Percentiles rank a stretch among this genome's conserved stretches.
phyloP scores from a whole-genome alignment of 2,797 vertebrate genomes.

The Hydrocynus forskahlii region DNA sequence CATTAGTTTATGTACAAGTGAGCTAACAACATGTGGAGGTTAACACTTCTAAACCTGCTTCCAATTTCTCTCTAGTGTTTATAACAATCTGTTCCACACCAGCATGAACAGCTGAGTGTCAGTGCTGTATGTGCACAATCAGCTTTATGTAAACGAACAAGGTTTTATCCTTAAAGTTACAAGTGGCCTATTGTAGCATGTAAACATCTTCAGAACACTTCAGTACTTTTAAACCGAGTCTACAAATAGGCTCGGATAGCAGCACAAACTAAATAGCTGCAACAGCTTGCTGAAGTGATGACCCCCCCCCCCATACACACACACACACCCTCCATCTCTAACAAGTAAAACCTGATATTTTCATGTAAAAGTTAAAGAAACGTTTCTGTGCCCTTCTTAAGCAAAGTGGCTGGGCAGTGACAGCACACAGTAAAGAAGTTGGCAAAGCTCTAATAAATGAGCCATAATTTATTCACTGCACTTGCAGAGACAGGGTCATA shows the following conservation, averaged over 20 bases:
- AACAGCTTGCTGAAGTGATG: slow-evolving; percentile 32
- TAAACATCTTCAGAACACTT: not conserved
- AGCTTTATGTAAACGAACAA: no score
- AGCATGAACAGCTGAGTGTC: no score
- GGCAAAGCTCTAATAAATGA: slow-evolving; percentile 43
- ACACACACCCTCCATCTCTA: not conserved
- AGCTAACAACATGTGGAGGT: no score
- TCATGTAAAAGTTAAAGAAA: slow-evolving; percentile 30
- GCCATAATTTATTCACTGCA: slow-evolving; percentile 56
- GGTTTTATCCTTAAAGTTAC: not conserved
- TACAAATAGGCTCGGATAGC: slow-evolving; percentile 2
- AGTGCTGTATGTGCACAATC: no score
- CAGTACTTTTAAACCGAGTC: not conserved
- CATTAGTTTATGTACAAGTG: no score
- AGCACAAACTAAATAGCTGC: not conserved
- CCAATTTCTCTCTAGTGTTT: no score
- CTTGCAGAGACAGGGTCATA: slow-evolving; percentile 50
- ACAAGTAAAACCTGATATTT: slow-evolving; percentile 15
- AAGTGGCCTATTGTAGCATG: not conserved
- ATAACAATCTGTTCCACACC: no score
- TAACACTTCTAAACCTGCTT: no score
- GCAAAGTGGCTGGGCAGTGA: slow-evolving; percentile 32
- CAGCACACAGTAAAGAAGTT: slow-evolving; percentile 35
- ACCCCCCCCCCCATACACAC: not conserved
- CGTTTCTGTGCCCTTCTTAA: slow-evolving; percentile 20